phyloP scores from a whole-genome alignment of 2,113 vertebrate genomes.

The Varanus salvator region DNA sequence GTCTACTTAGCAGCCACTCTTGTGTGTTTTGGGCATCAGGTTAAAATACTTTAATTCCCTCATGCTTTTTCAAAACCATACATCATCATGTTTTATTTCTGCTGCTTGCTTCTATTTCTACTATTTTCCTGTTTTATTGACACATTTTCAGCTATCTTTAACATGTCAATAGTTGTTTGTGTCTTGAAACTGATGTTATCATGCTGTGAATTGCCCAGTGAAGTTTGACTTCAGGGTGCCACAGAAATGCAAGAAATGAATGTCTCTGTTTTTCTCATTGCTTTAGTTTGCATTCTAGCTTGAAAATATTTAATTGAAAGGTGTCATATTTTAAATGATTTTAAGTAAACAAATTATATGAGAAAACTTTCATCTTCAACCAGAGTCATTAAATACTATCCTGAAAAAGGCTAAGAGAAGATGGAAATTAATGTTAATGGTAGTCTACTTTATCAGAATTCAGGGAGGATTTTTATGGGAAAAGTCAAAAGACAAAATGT shows the following conservation, averaged over 20 bases:
- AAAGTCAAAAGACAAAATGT: conserved; percentile 19
- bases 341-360: neutral
- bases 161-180: too few species aligned
- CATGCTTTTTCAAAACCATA: neutral
- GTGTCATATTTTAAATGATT: too few species aligned
- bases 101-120: neutral
- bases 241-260: too few species aligned
- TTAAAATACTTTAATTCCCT: neutral
- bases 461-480: conserved; percentile 10
- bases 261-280: neutral
- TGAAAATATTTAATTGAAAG: neutral
- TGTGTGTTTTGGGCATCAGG: neutral
- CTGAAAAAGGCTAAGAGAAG: conserved; percentile 11
- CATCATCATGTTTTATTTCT: neutral
- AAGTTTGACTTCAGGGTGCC: too few species aligned
- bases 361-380: neutral
- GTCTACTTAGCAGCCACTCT: neutral
- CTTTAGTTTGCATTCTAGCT: neutral
- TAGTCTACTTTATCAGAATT: conserved; percentile 47
- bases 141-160: neutral
- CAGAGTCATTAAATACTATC: neutral
- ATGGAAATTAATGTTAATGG: conserved; percentile 34
- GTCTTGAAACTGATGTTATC: neutral
- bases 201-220: too few species aligned
- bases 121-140: neutral